Percentiles rank a stretch among this genome's conserved stretches.
phyloP scores from a whole-genome alignment of 2,888 invertebrate species.

The Muschampia staudingeri region DNA sequence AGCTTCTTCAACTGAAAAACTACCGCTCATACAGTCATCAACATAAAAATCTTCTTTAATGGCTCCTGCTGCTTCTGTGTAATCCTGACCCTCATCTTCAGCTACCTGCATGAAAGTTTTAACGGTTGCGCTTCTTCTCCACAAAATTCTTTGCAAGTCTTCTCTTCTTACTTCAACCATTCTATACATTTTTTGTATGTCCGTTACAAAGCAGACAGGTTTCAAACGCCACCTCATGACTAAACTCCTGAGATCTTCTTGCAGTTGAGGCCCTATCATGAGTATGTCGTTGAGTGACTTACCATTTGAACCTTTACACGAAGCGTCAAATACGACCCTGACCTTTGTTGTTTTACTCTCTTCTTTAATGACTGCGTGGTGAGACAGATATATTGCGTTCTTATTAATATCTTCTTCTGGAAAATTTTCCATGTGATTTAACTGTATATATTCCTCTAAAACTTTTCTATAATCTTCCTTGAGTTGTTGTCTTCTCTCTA shows the following conservation, averaged over 20 bases:
- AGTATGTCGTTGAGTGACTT: conserved; percentile 32
- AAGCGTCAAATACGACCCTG: conserved; percentile 36
- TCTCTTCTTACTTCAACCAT: not conserved
- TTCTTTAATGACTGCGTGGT: conserved; percentile 38
- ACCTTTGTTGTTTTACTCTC: conserved; percentile 24
- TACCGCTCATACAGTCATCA: not conserved
- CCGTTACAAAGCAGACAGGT: conserved; percentile 11
- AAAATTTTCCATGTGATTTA: conserved; percentile 1
- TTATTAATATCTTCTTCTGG: not conserved
- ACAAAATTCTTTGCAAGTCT: conserved; percentile 21
- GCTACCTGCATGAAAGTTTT: not conserved
- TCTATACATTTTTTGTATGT: conserved; percentile 10
- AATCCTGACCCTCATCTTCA: not conserved
- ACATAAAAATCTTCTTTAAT: conserved; percentile 3
- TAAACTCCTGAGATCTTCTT: conserved; percentile 45
- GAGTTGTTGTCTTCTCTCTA: not conserved
- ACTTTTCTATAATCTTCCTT: not conserved
- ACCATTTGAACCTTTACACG: conserved; percentile 23
- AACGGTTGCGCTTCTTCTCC: not conserved
- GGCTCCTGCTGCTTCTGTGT: not conserved
- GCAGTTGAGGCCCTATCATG: conserved; percentile 35
- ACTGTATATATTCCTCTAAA: not conserved
- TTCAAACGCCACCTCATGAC: conserved; percentile 44
- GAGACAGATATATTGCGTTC: conserved; percentile 35
- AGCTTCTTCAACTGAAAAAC: not conserved